These are phyloP conservation scores for Eubasilissa splendida DNA, from an alignment of 2,888 invertebrate genomes.

Conservation along the genomic window DNA sequence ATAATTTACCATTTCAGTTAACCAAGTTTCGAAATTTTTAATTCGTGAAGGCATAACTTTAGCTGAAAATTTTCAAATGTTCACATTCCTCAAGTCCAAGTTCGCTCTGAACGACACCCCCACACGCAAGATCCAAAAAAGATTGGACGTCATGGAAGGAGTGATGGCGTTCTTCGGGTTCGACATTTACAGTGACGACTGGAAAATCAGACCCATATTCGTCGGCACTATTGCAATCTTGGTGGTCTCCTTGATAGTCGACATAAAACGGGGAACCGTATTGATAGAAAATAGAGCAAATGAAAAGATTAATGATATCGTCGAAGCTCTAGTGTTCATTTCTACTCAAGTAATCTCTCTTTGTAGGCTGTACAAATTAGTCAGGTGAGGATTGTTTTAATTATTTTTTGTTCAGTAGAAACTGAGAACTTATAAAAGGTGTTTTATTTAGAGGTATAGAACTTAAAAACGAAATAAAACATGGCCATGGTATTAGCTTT, in stretches of 20 bases:
- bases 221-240: slow-evolving; percentile 46
- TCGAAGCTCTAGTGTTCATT: slow-evolving; percentile 50
- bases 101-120: slow-evolving; percentile 38
- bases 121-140: slow-evolving; percentile 41
- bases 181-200: slow-evolving; percentile 42
- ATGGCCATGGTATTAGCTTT: too few relatives aligned
- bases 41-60: too few relatives aligned
- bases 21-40: not conserved
- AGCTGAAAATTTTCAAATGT: not conserved
- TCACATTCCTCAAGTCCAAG: not conserved
- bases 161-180: slow-evolving; percentile 44
- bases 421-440: too few relatives aligned
- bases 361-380: slow-evolving; percentile 46
- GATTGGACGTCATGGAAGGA: slow-evolving; percentile 37
- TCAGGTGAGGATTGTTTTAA: slow-evolving; percentile 19
- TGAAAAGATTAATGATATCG: slow-evolving; percentile 57
- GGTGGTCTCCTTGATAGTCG: slow-evolving; percentile 61
- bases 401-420: too few relatives aligned
- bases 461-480: too few relatives aligned
- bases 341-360: slow-evolving; percentile 48
- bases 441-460: too few relatives aligned
- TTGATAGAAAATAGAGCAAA: slow-evolving; percentile 65
- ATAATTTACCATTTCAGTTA: not conserved
- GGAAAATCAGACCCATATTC: slow-evolving; percentile 29
- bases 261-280: slow-evolving; percentile 62